Percentiles rank a stretch among this genome's conserved stretches.
Evolutionary conservation across 2,113 vertebrate species (phyloP).

Genomic region (Antechinus flavipes): DNA sequence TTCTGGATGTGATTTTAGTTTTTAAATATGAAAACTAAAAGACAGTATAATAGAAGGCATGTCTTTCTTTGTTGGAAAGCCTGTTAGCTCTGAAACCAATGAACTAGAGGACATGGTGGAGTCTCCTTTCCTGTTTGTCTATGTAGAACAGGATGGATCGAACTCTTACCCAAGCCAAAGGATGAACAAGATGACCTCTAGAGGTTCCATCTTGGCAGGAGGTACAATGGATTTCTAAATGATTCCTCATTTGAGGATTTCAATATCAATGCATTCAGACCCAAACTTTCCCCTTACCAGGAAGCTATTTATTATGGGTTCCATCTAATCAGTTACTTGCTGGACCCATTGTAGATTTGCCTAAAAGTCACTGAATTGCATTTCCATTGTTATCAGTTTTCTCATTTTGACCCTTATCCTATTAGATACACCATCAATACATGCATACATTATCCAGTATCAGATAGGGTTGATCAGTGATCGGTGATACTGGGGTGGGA

Average conservation of each 20-base stretch:
- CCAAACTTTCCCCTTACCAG: neutral
- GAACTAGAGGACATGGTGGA: neutral
- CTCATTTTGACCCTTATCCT: neutral
- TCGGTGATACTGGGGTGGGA: neutral
- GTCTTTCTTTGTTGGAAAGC: neutral
- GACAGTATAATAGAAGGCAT: neutral
- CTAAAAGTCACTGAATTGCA: neutral
- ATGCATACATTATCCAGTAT: neutral
- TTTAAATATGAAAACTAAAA: neutral
- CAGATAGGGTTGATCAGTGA: neutral
- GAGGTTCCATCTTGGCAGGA: neutral
- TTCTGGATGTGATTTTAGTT: neutral
- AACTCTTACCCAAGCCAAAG: neutral
- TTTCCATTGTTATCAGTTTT: neutral
- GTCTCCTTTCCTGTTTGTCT: neutral
- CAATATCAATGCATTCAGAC: neutral
- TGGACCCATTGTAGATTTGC: neutral
- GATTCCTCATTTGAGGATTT: neutral
- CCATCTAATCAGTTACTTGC: neutral
- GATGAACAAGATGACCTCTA: neutral
- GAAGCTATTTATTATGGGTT: neutral
- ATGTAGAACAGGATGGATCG: neutral
- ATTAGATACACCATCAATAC: neutral
- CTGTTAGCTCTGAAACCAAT: neutral
- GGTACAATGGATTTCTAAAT: neutral